These are phyloP conservation scores for Acanthisitta chloris DNA, from an alignment of 2,113 vertebrate species.

Conservation along the genomic window DNA sequence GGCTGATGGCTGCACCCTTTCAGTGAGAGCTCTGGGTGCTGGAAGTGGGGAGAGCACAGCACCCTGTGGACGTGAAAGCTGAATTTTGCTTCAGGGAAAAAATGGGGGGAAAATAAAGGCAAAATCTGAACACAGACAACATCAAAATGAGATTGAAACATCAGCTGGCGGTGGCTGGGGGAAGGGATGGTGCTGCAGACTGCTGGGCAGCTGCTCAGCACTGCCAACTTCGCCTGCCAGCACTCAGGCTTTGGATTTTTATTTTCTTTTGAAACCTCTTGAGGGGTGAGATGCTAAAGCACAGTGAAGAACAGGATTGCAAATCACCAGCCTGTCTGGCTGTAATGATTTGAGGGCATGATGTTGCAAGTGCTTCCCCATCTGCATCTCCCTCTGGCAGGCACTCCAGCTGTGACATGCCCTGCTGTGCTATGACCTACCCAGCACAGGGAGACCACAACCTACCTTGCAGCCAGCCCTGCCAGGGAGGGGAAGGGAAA, in stretches of 20 bases:
- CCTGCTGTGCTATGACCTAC: background rate
- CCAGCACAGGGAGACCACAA: background rate
- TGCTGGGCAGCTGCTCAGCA: background rate
- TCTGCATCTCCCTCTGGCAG: background rate
- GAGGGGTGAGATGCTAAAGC: background rate
- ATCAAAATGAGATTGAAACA: background rate
- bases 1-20: background rate
- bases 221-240: background rate
- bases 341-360: background rate
- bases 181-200: background rate
- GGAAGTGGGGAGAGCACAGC: background rate
- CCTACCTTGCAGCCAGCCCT: background rate
- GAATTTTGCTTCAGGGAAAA: background rate
- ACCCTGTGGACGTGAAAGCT: fast-evolving
- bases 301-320: background rate
- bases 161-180: fast-evolving
- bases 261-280: background rate
- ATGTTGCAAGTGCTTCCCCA: background rate
- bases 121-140: background rate
- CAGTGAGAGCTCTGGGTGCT: background rate
- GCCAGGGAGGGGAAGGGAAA: background rate
- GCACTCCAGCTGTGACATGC: background rate
- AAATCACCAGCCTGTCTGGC: background rate
- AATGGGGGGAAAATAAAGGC: background rate
- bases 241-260: background rate